These are phyloP conservation scores for Colius striatus DNA, from an alignment of 2,113 vertebrate genomes.

Conservation along the genomic window DNA sequence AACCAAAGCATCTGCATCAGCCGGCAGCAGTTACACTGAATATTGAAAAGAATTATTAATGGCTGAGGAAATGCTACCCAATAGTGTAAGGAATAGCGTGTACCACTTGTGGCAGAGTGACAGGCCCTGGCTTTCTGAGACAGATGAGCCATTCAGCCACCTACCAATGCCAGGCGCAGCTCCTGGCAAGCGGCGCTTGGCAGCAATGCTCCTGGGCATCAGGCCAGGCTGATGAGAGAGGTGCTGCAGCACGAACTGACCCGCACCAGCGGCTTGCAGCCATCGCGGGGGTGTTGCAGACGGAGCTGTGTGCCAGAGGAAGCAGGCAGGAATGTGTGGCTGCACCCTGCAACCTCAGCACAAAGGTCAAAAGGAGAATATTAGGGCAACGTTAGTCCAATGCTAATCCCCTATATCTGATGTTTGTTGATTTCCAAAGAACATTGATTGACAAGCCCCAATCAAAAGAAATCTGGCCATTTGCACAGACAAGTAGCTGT, in stretches of 20 bases:
- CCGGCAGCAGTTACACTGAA: background rate
- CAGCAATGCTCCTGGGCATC: background rate
- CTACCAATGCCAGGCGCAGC: background rate
- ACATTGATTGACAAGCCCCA: background rate
- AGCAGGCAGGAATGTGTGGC: background rate
- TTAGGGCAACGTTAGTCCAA: background rate
- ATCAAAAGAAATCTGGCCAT: background rate
- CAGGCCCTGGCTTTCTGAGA: background rate
- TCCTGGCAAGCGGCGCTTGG: background rate
- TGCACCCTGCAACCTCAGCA: background rate
- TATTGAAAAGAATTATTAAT: background rate
- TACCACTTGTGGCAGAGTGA: background rate
- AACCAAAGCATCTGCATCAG: background rate
- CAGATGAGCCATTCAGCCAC: background rate
- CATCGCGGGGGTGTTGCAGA: background rate
- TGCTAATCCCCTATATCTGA: background rate
- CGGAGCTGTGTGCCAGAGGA: rapidly evolving
- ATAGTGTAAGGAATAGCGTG: rapidly evolving
- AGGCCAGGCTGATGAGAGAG: background rate
- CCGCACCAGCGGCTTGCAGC: background rate
- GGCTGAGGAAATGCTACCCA: background rate
- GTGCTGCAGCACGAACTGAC: background rate
- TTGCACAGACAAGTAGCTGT: background rate
- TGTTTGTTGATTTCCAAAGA: background rate
- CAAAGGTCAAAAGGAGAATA: background rate